These are phyloP conservation scores for Ictalurus furcatus DNA, from an alignment of 2,113 vertebrate species.

Conservation along the genomic window DNA sequence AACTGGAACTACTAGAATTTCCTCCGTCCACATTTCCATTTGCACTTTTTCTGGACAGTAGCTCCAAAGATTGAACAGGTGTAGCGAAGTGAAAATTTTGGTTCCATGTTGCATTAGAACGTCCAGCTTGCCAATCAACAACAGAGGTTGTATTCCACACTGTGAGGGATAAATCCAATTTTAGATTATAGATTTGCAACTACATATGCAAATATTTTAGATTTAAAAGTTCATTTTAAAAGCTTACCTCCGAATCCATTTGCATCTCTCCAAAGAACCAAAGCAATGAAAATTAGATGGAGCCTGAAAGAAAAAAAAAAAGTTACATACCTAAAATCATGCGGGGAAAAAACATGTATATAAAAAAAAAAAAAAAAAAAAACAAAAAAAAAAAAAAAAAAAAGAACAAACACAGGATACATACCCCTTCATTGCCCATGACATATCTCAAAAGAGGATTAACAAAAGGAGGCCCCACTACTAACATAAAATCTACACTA, in stretches of 20 bases:
- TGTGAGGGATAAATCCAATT: neutral
- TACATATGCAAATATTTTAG: neutral
- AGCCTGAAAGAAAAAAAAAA: neutral
- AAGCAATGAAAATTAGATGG: neutral
- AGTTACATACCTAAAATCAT: neutral
- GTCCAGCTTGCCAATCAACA: neutral
- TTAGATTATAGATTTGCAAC: neutral
- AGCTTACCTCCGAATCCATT: neutral
- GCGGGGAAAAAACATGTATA: neutral
- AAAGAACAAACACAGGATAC: neutral
- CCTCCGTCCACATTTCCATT: neutral
- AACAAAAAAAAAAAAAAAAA: neutral
- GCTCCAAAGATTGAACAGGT: neutral
- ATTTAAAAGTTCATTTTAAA: neutral
- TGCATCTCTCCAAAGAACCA: neutral
- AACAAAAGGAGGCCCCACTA: neutral
- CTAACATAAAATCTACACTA: neutral
- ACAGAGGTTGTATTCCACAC: neutral
- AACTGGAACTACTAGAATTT: neutral
- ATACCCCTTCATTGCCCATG: neutral
- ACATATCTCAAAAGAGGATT: neutral
- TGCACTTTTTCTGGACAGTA: neutral
- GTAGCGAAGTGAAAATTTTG: neutral
- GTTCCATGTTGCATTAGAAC: neutral
- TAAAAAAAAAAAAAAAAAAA: too few species aligned